Base-by-base conservation (phyloP, 2,797 vertebrate species). In the Thaleichthys pacificus region DNA sequence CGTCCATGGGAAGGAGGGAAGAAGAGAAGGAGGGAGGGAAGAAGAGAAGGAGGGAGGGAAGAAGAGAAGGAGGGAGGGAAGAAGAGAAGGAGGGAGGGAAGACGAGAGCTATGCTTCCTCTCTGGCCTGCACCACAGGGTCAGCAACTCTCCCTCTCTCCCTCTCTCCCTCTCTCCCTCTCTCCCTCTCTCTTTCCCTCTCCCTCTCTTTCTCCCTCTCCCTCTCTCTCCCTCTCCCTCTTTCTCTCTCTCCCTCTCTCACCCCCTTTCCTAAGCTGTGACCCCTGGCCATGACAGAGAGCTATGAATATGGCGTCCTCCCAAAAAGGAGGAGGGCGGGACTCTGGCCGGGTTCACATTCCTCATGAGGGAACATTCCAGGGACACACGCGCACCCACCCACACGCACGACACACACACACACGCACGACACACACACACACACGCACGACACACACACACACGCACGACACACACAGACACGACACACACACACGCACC, bases 291-390 rank as follows among this genome's bases (percentile, higher is more conserved):
- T 88, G 85, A 90, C 83, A 64, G 22, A 32, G 73, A 22, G 80
- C 89, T 94, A 93, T 90, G 92, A 91, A 94, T 94, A 93, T 71
- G 76, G 68, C 74, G 22, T 12, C 82, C 81, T 83, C 84, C 86
- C 74, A 71, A 90, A 88, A 87, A 81, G 84, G 89, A 87, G 86
- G 67, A 85, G 85, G 84, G 80, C 76, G 73, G 76, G 73, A 82
- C 11, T 57, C 72, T 74, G 67, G 76, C 77, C 73, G 24, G 61
- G 69, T 77, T 84, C 72, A 81, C 86, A 90, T 91, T 92, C 88
- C 82, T 81, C 21, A 54, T 35, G 81, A 77, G 85, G 74, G 81
- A 88, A 80, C 85, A 85, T 82, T 82, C 81, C 80, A 77, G 66
- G 74, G 69, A 56, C 32, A 68, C 67, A n/a, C n/a, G n/a, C n/a